These are phyloP conservation scores for Trachymyrmex septentrionalis DNA, from an alignment of 1,140 invertebrate species.

Conservation along the genomic window DNA sequence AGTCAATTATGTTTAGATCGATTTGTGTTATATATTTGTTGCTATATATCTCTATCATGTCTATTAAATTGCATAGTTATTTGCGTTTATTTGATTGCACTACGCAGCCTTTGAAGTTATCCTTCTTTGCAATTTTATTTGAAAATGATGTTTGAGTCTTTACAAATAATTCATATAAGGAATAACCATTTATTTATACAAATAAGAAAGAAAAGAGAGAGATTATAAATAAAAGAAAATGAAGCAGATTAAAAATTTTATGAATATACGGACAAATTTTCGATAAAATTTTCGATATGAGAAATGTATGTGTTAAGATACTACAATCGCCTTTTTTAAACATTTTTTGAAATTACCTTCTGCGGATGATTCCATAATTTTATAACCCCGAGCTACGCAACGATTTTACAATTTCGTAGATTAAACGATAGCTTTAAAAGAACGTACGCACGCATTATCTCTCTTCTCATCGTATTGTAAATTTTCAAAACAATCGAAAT, in stretches of 20 bases:
- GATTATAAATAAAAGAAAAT: neutral
- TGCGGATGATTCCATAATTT: neutral
- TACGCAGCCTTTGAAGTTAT: neutral
- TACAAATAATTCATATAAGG: neutral
- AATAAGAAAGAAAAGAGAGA: neutral
- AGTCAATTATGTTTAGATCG: neutral
- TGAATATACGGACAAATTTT: neutral
- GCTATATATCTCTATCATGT: neutral
- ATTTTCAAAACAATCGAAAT: constrained; percentile 38
- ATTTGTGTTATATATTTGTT: neutral
- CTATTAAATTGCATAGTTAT: neutral
- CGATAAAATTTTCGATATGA: neutral
- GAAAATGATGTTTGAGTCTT: neutral
- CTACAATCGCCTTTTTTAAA: neutral
- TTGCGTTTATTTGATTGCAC: constrained; percentile 5
- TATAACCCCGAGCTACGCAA: neutral
- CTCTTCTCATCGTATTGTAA: neutral
- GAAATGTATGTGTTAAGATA: neutral
- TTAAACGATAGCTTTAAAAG: constrained; percentile 27
- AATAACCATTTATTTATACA: constrained; percentile 11
- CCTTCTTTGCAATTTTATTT: neutral
- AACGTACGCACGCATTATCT: neutral
- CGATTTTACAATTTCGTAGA: constrained; percentile 29
- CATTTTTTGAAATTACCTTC: neutral
- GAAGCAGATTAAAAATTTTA: neutral